Base-by-base conservation (phyloP, 2,797 vertebrate genomes). In the Danio aesculapii region DNA sequence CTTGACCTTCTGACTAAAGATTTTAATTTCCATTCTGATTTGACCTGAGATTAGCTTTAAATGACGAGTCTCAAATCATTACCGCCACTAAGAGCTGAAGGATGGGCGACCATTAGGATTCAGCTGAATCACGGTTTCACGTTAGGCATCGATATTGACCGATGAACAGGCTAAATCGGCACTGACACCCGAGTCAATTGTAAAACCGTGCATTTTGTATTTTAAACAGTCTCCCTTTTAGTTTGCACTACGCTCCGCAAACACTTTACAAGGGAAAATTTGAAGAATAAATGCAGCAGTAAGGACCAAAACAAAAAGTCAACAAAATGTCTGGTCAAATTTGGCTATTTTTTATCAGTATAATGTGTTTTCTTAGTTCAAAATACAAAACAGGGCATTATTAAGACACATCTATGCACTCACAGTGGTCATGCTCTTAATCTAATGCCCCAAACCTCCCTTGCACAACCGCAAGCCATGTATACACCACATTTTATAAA, bases 21-120 rank as follows among this genome's bases (percentile, higher is more conserved):
- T 59, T 75, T 75, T 49, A 62, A 75, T 76, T 74, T 59, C 74
- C 64, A 69, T 47, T 19, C 43, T 49, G 43, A 77, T 78, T 47
- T 79, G 47, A 17, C 0, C 10, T 61, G 58, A 68, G 58, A 71
- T 75, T 71, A 75, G 64, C 41, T 63, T 50, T 79, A 19, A 80
- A 79, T 83, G 47, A 81, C 30, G 14, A 50, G 12, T 43, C 30
- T 62, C 59, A 44, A 14, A 46, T 78, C 53, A 74, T 68, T 73
- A 64, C n/a, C 47, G 14, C 2, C 47, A 21, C 19, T 63, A 21
- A 59, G 55, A 57, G 64, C n/a, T 66, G 58, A 82, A 77, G 55
- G 72, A 70, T 69, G n/a, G 30, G 39, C n/a, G 49, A 19, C 50
- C 1, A 57, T 72, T 53, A 74, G 11, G 46, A 46, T 57, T 67